Evolutionary conservation across 2,113 vertebrate genomes (phyloP), one percentile per base, ranked within the genome.

Genomic region (Willisornis vidua): DNA sequence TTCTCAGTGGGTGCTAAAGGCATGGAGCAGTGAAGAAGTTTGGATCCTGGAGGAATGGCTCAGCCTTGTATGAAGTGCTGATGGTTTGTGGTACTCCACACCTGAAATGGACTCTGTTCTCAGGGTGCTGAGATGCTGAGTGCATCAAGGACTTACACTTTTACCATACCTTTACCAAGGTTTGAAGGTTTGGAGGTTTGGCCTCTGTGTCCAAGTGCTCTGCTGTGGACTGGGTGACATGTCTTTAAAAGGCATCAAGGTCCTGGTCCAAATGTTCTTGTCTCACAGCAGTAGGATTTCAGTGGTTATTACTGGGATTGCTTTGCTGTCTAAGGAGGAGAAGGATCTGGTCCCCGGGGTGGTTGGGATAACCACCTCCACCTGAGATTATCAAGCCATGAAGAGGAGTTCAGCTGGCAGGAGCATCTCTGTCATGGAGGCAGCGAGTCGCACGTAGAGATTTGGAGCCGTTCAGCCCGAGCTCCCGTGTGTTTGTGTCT

Each of bases 401-500:
- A 49, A 84, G 73, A 80, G 83, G 65, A 78, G 23, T 89, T 72
- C 45, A 63, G 65, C 83, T 84, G 83, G 61, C 83, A 92, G 66
- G 41, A 87, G 75, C 52, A 37, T 9, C 37, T 11, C 74, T 58
- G 43, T 14, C 65, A 28, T 0, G 6, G 61, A 90, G 78, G 61
- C 87, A 78, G 49, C 1, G 58, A 93, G n/a, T 55, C 1, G 13
- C 77, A 61, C 14, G 24, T 52, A 68, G 81, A 33, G 89, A 57
- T 88, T 59, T 89, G 91, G 79, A 94, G 57, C 49, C 6, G 73
- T 37, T 93, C 70, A 78, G 84, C 6, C 66, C 13, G 2, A 2
- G 17, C 76, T 97, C 83, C 84, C 7, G 7, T 93, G 91, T 96
- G 92, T 95, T 94, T 96, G 94, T 79, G 85, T 82, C 92, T 96